phyloP scores from a whole-genome alignment of 2,888 invertebrate genomes.

The Pycnomerus fuliginosus region DNA sequence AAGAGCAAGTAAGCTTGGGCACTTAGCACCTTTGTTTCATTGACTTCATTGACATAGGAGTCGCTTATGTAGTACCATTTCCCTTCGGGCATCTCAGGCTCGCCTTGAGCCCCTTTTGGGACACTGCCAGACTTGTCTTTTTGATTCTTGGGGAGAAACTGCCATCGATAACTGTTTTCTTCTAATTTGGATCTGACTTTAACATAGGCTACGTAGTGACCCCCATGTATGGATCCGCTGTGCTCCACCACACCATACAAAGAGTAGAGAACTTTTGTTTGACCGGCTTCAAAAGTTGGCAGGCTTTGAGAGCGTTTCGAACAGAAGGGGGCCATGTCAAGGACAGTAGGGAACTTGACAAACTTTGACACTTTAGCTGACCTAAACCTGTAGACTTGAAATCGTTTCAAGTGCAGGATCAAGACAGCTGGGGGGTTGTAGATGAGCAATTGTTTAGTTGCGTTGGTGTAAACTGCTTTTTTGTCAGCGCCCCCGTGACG shows the following conservation, averaged over 20 bases:
- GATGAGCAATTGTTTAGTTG: constrained; percentile 82
- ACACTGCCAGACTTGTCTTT: constrained; percentile 47
- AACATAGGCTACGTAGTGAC: constrained; percentile 93
- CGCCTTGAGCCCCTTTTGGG: constrained; percentile 49
- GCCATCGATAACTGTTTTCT: constrained; percentile 68
- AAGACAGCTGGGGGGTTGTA: constrained; percentile 90
- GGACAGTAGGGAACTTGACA: constrained; percentile 80
- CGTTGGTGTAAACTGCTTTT: constrained; percentile 76
- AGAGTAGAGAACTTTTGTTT: constrained; percentile 69
- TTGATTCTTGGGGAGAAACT: constrained; percentile 63
- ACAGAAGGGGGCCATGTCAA: constrained; percentile 92
- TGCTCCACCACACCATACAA: constrained; percentile 96
- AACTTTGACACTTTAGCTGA: constrained; percentile 78
- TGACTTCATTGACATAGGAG: constrained; percentile 78
- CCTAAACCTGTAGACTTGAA: constrained; percentile 68
- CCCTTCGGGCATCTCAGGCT: constrained; percentile 61
- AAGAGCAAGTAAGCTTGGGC: constrained; percentile 95
- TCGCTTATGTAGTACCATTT: constrained; percentile 96
- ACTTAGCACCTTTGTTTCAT: constrained; percentile 75
- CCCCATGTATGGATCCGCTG: constrained; percentile 85
- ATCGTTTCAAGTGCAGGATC: constrained; percentile 93
- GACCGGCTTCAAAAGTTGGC: constrained; percentile 52
- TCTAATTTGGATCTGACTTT: constrained; percentile 71
- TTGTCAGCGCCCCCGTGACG: constrained; percentile 67
- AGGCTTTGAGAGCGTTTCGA: constrained; percentile 63